Conservation (phyloP, 2,797 vertebrate species). For the Muraenolepis orangiensis region DNA sequence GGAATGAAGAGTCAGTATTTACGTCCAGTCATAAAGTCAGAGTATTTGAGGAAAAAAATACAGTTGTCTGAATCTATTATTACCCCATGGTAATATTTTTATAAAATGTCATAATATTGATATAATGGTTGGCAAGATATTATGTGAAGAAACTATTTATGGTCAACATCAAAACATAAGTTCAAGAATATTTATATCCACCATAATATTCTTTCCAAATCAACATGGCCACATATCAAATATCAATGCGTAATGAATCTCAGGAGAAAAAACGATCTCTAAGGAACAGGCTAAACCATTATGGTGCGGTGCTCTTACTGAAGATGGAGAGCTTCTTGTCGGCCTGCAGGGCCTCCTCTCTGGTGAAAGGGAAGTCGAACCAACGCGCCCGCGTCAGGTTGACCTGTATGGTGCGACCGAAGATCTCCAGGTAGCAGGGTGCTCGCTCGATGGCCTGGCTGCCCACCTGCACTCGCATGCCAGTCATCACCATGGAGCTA, state of each 20-base stretch:
- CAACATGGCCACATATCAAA: no score
- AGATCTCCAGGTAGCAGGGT: conserved; percentile 93
- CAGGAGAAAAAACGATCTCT: not conserved
- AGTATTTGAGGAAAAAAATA: not conserved
- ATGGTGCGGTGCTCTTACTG: conserved; percentile 74
- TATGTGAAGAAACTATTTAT: not conserved
- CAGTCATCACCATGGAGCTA: conserved; percentile 98
- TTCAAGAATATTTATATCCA: not conserved
- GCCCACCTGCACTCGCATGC: conserved; percentile 95
- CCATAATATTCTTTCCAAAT: not conserved
- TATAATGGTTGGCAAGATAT: not conserved
- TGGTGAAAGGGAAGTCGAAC: conserved; percentile 97
- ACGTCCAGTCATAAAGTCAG: no score
- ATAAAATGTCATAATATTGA: not conserved
- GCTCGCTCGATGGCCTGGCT: conserved; percentile 94
- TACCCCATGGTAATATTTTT: not conserved
- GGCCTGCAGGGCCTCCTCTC: conserved; percentile 95
- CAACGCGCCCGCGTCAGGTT: conserved; percentile 93
- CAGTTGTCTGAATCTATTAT: not conserved
- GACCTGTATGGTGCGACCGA: conserved; percentile 96
- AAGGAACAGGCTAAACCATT: not conserved
- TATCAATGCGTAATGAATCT: no score
- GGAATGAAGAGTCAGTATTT: not conserved
- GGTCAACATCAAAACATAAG: not conserved
- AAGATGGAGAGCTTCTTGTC: conserved; percentile 98